phyloP scores from a whole-genome alignment of 2,797 vertebrate species.

The Gallirallus australis region DNA sequence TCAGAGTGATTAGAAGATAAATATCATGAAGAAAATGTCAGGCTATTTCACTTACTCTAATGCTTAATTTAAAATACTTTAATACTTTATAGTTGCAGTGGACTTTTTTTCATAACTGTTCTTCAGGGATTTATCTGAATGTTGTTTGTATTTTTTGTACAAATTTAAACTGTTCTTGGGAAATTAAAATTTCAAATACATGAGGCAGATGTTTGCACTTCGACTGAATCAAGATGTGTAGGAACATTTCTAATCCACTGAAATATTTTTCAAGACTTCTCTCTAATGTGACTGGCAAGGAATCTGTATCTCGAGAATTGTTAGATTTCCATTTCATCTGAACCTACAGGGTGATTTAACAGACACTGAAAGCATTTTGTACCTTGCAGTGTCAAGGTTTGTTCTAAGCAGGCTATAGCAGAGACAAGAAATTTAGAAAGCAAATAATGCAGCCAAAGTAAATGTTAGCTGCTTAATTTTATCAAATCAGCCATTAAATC shows the following conservation, averaged over 20 bases:
- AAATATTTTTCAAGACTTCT: neutral
- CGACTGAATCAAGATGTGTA: neutral
- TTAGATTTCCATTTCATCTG: neutral
- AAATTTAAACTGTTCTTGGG: neutral
- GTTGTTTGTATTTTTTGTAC: neutral
- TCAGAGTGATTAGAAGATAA: neutral
- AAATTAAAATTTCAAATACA: neutral
- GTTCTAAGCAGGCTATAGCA: neutral
- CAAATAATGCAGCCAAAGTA: constrained; percentile 26
- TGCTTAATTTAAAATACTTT: neutral
- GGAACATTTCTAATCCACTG: neutral
- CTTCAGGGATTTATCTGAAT: neutral
- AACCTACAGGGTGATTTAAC: neutral
- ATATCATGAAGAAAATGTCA: neutral
- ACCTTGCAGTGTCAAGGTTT: neutral
- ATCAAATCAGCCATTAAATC: neutral
- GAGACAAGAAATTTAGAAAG: neutral
- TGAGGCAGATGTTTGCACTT: neutral
- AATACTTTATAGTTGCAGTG: neutral
- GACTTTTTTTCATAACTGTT: neutral
- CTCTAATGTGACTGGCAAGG: neutral
- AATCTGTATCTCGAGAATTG: neutral
- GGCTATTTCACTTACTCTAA: neutral
- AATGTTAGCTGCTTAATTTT: constrained; percentile 12
- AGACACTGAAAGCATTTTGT: neutral